Conservation (phyloP, 2,888 invertebrate genomes). For the Morpho helenor region DNA sequence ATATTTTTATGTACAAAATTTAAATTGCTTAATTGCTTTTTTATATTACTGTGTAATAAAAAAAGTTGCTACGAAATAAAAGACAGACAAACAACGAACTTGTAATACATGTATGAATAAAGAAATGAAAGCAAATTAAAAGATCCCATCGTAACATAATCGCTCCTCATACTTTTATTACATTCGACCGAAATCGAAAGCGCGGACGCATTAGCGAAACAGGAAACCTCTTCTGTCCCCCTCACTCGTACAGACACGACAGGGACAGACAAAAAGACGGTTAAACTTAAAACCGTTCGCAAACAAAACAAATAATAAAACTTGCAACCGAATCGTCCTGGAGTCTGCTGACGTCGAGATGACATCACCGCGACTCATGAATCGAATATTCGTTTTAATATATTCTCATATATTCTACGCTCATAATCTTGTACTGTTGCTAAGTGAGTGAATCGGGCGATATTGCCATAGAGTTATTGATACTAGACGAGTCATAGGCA, state of each 20-base stretch:
- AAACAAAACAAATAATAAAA: slow-evolving; percentile 71
- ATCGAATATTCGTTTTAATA: slow-evolving; percentile 38
- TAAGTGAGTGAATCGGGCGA: slow-evolving; percentile 10
- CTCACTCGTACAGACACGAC: slow-evolving; percentile 44
- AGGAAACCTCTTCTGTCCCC: slow-evolving; percentile 42
- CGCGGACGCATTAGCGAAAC: slow-evolving; percentile 51
- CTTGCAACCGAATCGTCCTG: slow-evolving; percentile 55
- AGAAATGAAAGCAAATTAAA: no score
- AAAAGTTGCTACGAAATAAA: no score
- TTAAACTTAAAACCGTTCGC: slow-evolving; percentile 50
- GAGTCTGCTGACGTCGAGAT: slow-evolving; percentile 49
- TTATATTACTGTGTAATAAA: no score
- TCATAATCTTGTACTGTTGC: slow-evolving; percentile 12
- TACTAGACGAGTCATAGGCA: no score
- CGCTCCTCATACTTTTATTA: slow-evolving; percentile 22
- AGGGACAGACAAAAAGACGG: slow-evolving; percentile 63
- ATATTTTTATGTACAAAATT: no score
- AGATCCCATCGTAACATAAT: not conserved
- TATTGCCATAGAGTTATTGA: no score
- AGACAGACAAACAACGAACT: no score
- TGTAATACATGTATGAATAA: no score
- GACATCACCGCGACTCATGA: slow-evolving; percentile 74
- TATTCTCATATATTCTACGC: not conserved
- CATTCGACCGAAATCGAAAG: slow-evolving; percentile 43
- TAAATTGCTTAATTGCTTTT: no score